Evolutionary conservation across 2,797 vertebrate species (phyloP).

Genomic region (Galago senegalensis): DNA sequence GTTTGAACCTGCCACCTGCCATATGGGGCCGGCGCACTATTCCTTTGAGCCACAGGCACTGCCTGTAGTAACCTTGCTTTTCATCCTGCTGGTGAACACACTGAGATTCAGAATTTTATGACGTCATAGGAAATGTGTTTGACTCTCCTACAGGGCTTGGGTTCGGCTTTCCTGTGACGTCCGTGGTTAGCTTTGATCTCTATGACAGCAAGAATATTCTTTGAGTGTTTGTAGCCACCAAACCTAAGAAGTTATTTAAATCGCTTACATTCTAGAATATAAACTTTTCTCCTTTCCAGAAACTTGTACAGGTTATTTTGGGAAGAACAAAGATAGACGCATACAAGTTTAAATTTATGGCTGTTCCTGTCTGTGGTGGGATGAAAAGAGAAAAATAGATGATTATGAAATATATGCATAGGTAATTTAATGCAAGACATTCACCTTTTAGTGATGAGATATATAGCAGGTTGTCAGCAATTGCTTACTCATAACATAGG

Average conservation of each 20-base stretch:
- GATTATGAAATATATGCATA: not conserved
- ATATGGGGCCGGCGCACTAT: too few species aligned
- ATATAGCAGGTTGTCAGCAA: not conserved
- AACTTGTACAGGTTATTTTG: not conserved
- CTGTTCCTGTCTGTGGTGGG: not conserved
- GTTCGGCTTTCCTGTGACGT: not conserved
- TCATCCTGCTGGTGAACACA: not conserved
- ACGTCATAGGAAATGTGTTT: not conserved
- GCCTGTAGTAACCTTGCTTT: not conserved
- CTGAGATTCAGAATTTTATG: not conserved
- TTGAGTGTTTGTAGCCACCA: not conserved
- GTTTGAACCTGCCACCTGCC: too few species aligned
- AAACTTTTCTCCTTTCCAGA: not conserved
- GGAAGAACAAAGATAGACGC: not conserved
- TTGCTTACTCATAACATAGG: not conserved
- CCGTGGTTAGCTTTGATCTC: not conserved
- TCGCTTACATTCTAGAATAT: not conserved
- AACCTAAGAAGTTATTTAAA: not conserved
- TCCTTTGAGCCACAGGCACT: too few species aligned
- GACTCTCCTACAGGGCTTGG: not conserved
- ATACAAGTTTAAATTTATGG: not conserved
- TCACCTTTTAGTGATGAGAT: not conserved
- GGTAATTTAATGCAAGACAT: not conserved
- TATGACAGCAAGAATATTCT: not conserved
- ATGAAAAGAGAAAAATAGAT: not conserved